A percentile compares a stretch with the other conserved stretches of the same genome.
These are phyloP conservation scores for Drosophila obscura DNA, from an alignment of 1,140 invertebrate species.

Conservation along the genomic window DNA sequence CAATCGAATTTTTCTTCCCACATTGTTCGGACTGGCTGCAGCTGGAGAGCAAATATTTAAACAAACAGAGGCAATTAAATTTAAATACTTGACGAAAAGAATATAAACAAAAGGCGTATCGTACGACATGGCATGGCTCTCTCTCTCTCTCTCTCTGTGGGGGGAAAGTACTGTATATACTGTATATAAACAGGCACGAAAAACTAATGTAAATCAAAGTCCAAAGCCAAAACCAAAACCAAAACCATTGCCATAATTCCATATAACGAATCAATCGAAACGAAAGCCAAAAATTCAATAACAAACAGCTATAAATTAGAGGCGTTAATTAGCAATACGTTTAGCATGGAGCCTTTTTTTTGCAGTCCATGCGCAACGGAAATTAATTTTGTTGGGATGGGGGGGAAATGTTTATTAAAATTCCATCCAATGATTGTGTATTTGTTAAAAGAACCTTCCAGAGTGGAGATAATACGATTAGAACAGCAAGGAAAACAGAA, in stretches of 20 bases:
- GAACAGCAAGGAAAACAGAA: too few species aligned
- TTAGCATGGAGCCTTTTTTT: constrained; percentile 8
- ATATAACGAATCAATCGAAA: constrained; percentile 1
- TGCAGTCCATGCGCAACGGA: constrained; percentile 6
- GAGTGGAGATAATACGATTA: too few species aligned
- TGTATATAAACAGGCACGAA: not conserved
- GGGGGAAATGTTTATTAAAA: constrained; percentile 20
- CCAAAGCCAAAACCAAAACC: constrained; percentile 7
- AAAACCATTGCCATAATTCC: not conserved
- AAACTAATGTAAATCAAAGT: constrained; percentile 34
- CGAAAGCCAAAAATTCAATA: constrained; percentile 4
- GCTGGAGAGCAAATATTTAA: constrained; percentile 27
- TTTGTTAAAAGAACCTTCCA: not conserved
- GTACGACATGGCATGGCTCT: not conserved
- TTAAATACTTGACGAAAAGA: constrained; percentile 21
- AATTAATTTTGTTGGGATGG: not conserved
- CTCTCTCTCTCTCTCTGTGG: not conserved
- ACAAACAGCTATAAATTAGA: constrained; percentile 45
- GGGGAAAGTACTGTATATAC: constrained; percentile 18
- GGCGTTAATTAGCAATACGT: constrained; percentile 53
- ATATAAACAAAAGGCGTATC: constrained; percentile 26
- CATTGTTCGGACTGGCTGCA: constrained; percentile 21
- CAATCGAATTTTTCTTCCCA: not conserved
- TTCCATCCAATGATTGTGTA: not conserved
- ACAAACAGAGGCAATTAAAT: constrained; percentile 38